Base-by-base conservation (phyloP, 2,888 invertebrate species). In the Frankliniella fusca region DNA sequence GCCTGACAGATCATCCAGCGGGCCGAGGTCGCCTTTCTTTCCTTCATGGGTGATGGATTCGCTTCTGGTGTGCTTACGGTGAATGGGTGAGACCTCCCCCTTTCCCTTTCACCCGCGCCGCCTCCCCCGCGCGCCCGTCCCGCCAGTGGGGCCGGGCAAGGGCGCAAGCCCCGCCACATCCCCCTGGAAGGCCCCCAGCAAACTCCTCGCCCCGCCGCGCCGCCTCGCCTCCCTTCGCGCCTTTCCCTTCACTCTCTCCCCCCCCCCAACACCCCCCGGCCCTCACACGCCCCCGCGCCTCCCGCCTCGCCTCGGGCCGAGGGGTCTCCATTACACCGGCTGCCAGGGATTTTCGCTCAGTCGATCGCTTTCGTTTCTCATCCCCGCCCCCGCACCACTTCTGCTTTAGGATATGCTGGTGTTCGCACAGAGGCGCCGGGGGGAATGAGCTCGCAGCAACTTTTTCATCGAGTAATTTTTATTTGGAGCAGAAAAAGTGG, bases 31-130 rank as follows among this genome's bases (percentile, higher is more conserved):
- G 61, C 61, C 18, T 61, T 61, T 61, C 61, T 61, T 61, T 61
- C 61, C 15, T 61, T 61, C 61, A 61, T 61, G 61, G 61, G 61
- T 61, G 61, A 61, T 61, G 61, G 61, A 61, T 61, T 61, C 61
- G 61, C 61, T 61, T 61, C 61, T 61, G 61, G 61, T 61, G 61
- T 61, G 61, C 61, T 61, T 61, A 61, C 61, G n/a, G 61, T 61
- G 61, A 61, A 61, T n/a, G 61, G 61, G 18, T 18, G 61, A 61
- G 61, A 61, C 61, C 61, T 61, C 15, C 20, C 7, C 61, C 61
- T 7, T 61, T 7, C 15, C 61, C 15, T 61, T 7, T n/a, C 54
- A 18, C 12, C 15, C 61, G 5, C 61, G 12, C 18, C 15, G 0
- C 18, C 15, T 0, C 18, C 61, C 18, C 11, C 61, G n/a, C n/a